Base-by-base conservation (phyloP, 2,888 invertebrate genomes). In the Microdon myrmicae region DNA sequence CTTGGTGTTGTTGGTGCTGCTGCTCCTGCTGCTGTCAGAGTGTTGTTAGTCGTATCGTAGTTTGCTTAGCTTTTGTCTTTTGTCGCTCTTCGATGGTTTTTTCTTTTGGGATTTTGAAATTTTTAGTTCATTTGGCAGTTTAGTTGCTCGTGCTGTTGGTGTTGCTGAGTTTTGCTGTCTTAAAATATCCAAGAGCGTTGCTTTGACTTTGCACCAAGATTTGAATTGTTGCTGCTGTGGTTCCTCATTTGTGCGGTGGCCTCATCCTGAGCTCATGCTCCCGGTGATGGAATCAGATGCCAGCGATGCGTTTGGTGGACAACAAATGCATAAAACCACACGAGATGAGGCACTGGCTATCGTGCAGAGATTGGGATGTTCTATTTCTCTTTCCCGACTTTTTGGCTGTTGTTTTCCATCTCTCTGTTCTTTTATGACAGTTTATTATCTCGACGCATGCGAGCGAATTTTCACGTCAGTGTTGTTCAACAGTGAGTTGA, bases 121-220 rank as follows among this genome's bases (percentile, higher is more conserved):
- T n/a, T n/a, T n/a, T n/a, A n/a, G n/a, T n/a, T n/a, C n/a, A n/a
- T n/a, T n/a, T n/a, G n/a, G n/a, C n/a, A n/a, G n/a, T n/a, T n/a
- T n/a, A n/a, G n/a, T n/a, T 34, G 3, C 17, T 19, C 31, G 13
- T 51, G 34, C 10, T 16, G 28, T 22, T 34, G 3, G 13, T 19
- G 23, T 13, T 51, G 34, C 10, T 16, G 28, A 16, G 47, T 38
- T 48, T 31, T 48, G 38, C 31, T 28, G 28, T 48, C 31, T 49
- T 39, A 39, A 49, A 48, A 48, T 31, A 49, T 49, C 38, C 25
- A 31, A 31, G 31, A 39, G 31, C 34, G 48, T 17, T 39, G 48
- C 10, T 39, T 39, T 31, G 32, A 39, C 48, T 39, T 38, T 38
- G 37, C 48, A 48, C 38, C 38, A 20, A 19, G 19, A 25, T 45